phyloP scores from a whole-genome alignment of 2,797 vertebrate species.

The Gymnothorax reevesii region DNA sequence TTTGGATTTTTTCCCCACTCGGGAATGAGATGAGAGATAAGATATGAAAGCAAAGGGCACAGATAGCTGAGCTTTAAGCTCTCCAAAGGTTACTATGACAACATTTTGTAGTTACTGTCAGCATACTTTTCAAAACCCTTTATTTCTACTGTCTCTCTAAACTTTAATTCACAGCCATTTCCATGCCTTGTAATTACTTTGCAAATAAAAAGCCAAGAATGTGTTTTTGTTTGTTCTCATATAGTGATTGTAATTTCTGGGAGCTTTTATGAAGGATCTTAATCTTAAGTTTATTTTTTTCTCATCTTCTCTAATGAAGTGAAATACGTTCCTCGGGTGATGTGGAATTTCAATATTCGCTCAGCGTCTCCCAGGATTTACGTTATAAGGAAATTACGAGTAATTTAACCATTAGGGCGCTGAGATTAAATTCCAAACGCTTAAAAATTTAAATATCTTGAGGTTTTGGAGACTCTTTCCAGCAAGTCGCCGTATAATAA shows the following conservation, averaged over 20 bases:
- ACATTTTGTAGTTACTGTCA: conserved; percentile 1
- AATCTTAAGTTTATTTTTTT: conserved; percentile 19
- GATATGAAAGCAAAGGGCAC: conserved; percentile 8
- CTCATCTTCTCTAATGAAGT: conserved; percentile 16
- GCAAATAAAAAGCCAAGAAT: conserved; percentile 16
- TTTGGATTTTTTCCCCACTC: not conserved
- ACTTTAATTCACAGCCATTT: not conserved
- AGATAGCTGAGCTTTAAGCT: not conserved
- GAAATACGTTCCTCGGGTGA: conserved; percentile 1
- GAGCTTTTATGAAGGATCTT: not conserved
- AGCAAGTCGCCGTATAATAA: too few relatives aligned
- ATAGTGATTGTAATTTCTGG: not conserved
- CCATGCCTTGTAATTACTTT: not conserved
- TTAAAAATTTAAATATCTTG: too few relatives aligned
- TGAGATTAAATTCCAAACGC: too few relatives aligned
- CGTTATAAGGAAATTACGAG: conserved; percentile 12
- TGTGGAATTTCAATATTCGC: not conserved
- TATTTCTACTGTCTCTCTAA: not conserved
- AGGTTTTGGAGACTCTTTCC: too few relatives aligned
- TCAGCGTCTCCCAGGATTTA: conserved; percentile 12
- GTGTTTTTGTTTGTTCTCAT: not conserved
- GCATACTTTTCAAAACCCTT: not conserved
- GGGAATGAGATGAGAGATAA: not conserved
- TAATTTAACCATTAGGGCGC: not conserved
- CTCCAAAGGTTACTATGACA: conserved; percentile 2